Percentiles rank a stretch among this genome's conserved stretches.
phyloP scores from a whole-genome alignment of 2,888 invertebrate genomes.

The Aphrophora alni region DNA sequence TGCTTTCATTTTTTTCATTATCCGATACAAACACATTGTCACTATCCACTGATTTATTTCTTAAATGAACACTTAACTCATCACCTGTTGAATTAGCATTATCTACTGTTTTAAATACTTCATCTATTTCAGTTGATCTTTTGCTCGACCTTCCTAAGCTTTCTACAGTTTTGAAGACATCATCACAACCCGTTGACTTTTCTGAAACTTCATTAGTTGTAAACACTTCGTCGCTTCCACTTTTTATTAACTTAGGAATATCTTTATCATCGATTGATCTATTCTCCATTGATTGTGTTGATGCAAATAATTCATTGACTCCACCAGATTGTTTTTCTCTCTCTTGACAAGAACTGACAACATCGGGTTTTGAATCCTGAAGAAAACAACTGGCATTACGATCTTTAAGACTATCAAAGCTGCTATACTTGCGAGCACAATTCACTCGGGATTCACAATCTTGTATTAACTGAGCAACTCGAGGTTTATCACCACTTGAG shows the following conservation, averaged over 20 bases:
- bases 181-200: slow-evolving; percentile 33
- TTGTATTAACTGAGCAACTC: slow-evolving; percentile 40
- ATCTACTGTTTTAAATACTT: slow-evolving; percentile 29
- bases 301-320: slow-evolving; percentile 33
- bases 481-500: slow-evolving; percentile 33
- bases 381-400: slow-evolving; percentile 25
- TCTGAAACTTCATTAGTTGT: slow-evolving; percentile 30
- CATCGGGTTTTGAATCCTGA: slow-evolving; percentile 36
- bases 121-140: slow-evolving; percentile 35
- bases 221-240: slow-evolving; percentile 34
- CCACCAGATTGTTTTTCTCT: slow-evolving; percentile 27
- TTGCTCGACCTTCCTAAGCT: slow-evolving; percentile 36
- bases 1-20: slow-evolving; percentile 31
- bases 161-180: slow-evolving; percentile 32
- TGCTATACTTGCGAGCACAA: slow-evolving; percentile 36
- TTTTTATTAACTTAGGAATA: not conserved
- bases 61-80: not conserved
- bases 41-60: slow-evolving; percentile 31
- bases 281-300: slow-evolving; percentile 27
- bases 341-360: slow-evolving; percentile 38
- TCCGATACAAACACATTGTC: slow-evolving; percentile 35
- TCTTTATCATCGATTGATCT: not conserved
- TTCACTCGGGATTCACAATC: slow-evolving; percentile 33
- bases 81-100: slow-evolving; percentile 1
- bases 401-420: slow-evolving; percentile 37